A percentile compares a stretch with the other conserved stretches of the same genome.
Conservation (phyloP, 2,888 invertebrate species). For the Drosophila nr. fundita region DNA sequence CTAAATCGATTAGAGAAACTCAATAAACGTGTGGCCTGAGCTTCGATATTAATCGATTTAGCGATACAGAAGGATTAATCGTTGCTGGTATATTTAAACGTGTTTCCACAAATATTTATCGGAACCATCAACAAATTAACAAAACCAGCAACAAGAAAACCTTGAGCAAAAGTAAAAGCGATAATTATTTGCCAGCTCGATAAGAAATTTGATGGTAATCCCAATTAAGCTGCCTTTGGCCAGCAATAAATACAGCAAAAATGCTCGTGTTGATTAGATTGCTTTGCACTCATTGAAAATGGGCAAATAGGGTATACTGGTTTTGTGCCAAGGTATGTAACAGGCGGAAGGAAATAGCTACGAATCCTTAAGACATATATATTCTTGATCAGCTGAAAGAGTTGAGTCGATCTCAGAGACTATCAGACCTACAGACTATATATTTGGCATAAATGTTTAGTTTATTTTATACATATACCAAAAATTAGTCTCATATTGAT, state of each 20-base stretch:
- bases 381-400: not conserved
- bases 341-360: not conserved
- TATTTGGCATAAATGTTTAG: too few relatives aligned
- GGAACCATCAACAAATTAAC: conserved; percentile 6
- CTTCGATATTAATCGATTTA: too few relatives aligned
- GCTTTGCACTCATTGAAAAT: conserved; percentile 5
- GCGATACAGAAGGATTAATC: too few relatives aligned
- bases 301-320: not conserved
- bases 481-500: not conserved
- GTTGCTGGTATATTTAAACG: too few relatives aligned
- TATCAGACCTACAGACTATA: too few relatives aligned
- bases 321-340: not conserved
- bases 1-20: too few relatives aligned
- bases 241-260: conserved; percentile 36
- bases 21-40: too few relatives aligned
- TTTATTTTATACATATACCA: too few relatives aligned
- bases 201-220: conserved; percentile 27
- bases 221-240: conserved; percentile 23
- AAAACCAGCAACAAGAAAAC: not conserved
- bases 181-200: conserved; percentile 14
- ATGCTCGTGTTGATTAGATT: conserved; percentile 65
- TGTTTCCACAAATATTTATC: not conserved
- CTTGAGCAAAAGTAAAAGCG: conserved; percentile 15
- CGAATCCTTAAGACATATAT: not conserved
- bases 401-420: not conserved